phyloP scores from a whole-genome alignment of 1,140 invertebrate species.

The Sarcophaga bullata region DNA sequence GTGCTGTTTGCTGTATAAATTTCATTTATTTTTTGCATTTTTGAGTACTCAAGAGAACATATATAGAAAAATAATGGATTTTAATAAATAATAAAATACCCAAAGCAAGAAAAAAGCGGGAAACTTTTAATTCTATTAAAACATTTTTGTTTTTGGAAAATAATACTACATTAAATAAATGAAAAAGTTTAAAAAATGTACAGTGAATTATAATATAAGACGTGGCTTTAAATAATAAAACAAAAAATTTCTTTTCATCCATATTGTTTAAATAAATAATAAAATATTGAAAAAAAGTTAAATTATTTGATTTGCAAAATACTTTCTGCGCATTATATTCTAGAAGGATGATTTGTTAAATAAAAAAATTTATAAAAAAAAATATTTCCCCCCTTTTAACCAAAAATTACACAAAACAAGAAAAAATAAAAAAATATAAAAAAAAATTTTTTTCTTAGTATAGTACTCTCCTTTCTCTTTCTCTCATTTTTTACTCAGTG shows the following conservation, averaged over 20 bases:
- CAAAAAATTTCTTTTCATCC: not conserved
- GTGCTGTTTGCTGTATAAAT: too few species aligned
- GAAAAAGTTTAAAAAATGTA: not conserved
- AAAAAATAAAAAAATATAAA: not conserved
- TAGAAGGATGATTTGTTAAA: not conserved
- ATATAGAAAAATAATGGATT: not conserved
- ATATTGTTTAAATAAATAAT: not conserved
- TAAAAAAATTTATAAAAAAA: not conserved
- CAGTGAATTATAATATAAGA: not conserved
- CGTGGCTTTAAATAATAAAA: not conserved
- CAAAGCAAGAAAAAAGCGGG: not conserved
- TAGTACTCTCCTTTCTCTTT: not conserved
- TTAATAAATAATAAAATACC: not conserved
- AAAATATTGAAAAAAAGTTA: not conserved
- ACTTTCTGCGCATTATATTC: not conserved
- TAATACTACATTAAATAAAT: not conserved
- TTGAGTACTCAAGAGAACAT: constrained; percentile 31
- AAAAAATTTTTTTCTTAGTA: too few species aligned
- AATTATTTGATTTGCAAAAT: not conserved
- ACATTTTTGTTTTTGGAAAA: not conserved
- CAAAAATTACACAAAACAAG: not conserved
- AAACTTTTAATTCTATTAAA: not conserved
- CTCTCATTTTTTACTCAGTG: not conserved
- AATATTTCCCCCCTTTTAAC: not conserved
- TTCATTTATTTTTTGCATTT: not conserved